phyloP scores from a whole-genome alignment of 2,797 vertebrate genomes.

The Propithecus perrieri region DNA sequence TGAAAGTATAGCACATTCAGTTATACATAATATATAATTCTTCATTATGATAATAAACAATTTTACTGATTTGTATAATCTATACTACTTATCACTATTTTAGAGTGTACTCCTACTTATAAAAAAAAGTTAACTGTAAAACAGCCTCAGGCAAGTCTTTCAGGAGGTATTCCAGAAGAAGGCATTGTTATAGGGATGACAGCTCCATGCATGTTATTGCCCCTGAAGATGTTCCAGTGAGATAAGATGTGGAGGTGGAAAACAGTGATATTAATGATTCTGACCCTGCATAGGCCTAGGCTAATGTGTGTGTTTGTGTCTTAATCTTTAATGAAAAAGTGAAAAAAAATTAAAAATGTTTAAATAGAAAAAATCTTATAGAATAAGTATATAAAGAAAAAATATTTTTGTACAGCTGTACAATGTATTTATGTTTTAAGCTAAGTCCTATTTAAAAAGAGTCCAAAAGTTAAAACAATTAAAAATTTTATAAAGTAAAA shows the following conservation, averaged over 20 bases:
- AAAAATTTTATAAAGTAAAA: not conserved
- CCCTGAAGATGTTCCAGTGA: not conserved
- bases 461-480: not conserved
- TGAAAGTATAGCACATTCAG: not conserved
- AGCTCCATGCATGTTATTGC: not conserved
- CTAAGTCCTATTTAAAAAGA: not conserved
- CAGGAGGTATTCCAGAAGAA: not conserved
- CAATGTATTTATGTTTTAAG: not conserved
- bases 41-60: not conserved
- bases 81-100: not conserved
- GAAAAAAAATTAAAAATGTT: not conserved
- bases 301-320: not conserved
- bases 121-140: not conserved
- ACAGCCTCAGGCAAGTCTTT: not conserved
- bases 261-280: not conserved
- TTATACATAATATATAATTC: not conserved
- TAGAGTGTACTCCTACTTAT: not conserved
- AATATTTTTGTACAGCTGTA: not conserved
- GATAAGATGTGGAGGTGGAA: not conserved
- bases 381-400: not conserved
- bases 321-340: not conserved
- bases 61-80: not conserved
- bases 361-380: not conserved
- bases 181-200: not conserved
- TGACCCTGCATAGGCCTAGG: not conserved